Evolutionary conservation across 2,888 invertebrate species (phyloP), one percentile per base, ranked within the genome.

Genomic region (Nipponacmea schrenckii): DNA sequence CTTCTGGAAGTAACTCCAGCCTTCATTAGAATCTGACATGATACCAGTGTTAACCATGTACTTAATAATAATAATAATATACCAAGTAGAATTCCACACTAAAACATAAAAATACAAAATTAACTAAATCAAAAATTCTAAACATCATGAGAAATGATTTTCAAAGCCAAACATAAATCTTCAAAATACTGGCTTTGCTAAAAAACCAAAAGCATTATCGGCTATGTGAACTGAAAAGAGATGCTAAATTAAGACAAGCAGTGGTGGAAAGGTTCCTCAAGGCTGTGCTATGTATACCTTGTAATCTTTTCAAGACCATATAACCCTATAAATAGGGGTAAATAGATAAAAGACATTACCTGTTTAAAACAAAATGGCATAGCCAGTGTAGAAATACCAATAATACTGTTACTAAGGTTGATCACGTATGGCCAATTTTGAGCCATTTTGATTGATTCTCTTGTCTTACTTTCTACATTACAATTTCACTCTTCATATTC

Each of bases 301-400:
- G 31, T 31, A 3, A 31, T 5, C 31, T 5, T 31, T 31, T 3
- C 31, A 31, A 5, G 31, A 31, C 31, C n/a, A n/a, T n/a, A n/a
- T n/a, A n/a, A n/a, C n/a, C n/a, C n/a, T n/a, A n/a, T n/a, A 39
- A 39, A 39, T 39, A 7, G 8, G 4, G 39, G 39, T 39, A 39
- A 8, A 31, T 31, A 31, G 5, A 31, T 31, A 31, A 31, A 2
- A 31, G 31, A 31, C 1, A 85, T n/a, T 89, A 95, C 95, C 92
- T 96, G 95, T 91, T 96, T 94, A 88, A 97, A 98, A 89, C 98
- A 98, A 90, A 95, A 98, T 0, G 98, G 98, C 97, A 98, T 98
- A 67, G 98, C 96, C 79, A 98, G 91, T 77, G 98, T 94, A 80
- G 97, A 96, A 50, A 98, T 98, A 39, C 98, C 98, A 81, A 98